phyloP scores from a whole-genome alignment of 2,888 invertebrate species.

The Cheilosia grossa region DNA sequence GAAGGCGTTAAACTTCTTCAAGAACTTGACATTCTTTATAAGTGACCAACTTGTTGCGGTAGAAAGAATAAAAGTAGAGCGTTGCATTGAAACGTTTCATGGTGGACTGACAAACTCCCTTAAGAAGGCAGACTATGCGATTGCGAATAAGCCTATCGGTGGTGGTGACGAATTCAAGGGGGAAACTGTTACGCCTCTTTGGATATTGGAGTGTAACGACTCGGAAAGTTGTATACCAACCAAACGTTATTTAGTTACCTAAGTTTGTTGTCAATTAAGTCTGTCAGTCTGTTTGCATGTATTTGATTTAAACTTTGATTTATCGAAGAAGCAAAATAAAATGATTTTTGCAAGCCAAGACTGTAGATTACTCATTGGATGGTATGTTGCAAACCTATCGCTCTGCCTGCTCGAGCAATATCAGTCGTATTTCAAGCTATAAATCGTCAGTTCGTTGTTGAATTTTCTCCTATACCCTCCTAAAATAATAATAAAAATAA shows the following conservation, averaged over 20 bases:
- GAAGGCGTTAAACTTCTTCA: conserved; percentile 65
- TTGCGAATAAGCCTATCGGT: conserved; percentile 53
- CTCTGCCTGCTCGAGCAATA: too few species aligned
- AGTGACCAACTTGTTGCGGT: conserved; percentile 71
- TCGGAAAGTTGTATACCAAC: conserved; percentile 76
- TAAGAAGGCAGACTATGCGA: conserved; percentile 70
- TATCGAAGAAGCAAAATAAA: background rate
- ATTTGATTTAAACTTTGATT: background rate
- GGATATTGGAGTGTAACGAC: conserved; percentile 77
- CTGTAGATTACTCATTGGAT: background rate
- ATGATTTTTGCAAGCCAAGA: background rate
- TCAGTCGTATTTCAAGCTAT: too few species aligned
- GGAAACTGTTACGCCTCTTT: conserved; percentile 76
- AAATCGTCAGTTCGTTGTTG: too few species aligned
- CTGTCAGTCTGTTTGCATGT: background rate
- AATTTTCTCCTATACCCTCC: too few species aligned
- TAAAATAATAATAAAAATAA: too few species aligned
- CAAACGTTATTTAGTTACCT: conserved; percentile 71
- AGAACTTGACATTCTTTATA: conserved; percentile 74
- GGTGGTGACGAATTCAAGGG: conserved; percentile 55
- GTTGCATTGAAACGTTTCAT: conserved; percentile 68
- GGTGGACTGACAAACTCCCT: conserved; percentile 62
- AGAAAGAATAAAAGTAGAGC: conserved; percentile 74
- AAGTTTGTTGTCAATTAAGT: background rate
- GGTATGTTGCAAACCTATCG: too few species aligned